These are phyloP conservation scores for Ageneiosus marmoratus DNA, from an alignment of 2,113 vertebrate species.

Conservation along the genomic window DNA sequence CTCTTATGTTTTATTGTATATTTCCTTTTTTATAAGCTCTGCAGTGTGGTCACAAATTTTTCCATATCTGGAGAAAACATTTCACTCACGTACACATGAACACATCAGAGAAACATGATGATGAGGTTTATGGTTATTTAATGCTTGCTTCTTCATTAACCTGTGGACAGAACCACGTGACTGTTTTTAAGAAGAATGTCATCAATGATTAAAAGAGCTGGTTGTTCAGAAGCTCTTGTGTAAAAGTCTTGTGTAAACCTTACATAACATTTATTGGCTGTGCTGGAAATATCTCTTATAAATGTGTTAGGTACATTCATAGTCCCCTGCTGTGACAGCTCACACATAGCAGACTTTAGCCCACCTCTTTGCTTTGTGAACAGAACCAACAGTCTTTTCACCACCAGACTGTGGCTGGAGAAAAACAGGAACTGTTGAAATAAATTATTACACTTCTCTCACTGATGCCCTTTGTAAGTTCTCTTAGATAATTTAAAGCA, in stretches of 20 bases:
- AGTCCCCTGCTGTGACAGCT: conserved; percentile 11
- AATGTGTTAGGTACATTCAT: neutral
- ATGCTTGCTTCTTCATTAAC: neutral
- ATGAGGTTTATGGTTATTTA: neutral
- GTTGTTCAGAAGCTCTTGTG: neutral
- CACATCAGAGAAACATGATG: conserved; percentile 1
- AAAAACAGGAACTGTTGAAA: conserved; percentile 1
- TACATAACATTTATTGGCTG: conserved; percentile 33
- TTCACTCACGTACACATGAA: neutral
- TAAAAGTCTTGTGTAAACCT: conserved; percentile 35
- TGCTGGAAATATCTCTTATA: neutral
- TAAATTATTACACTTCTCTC: neutral
- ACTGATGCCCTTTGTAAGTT: neutral
- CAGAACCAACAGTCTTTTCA: neutral
- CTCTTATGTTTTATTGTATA: neutral
- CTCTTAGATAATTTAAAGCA: neutral
- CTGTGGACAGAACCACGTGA: neutral
- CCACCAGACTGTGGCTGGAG: neutral
- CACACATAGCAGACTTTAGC: conserved; percentile 15
- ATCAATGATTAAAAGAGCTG: neutral
- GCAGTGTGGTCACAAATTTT: conserved; percentile 21
- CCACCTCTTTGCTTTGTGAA: neutral
- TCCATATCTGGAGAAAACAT: conserved; percentile 6
- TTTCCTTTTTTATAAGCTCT: conserved; percentile 10
- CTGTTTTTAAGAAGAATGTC: neutral